phyloP scores from a whole-genome alignment of 2,113 vertebrate species.

The Neolamprologus ventralis region DNA sequence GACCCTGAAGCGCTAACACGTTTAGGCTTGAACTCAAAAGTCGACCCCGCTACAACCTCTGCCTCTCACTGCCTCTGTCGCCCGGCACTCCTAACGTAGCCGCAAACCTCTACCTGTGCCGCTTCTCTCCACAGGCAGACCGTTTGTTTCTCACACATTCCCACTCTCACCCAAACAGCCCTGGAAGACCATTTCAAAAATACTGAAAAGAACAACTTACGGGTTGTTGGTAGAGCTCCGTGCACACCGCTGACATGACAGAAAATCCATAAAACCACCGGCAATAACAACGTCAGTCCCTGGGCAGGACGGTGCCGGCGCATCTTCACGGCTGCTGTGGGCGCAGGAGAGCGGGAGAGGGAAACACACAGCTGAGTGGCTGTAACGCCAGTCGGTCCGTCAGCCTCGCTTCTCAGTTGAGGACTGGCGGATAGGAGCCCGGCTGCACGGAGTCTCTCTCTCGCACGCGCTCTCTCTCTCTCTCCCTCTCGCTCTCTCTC shows the following conservation, averaged over 20 bases:
- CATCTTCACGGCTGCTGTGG: slow-evolving; percentile 55
- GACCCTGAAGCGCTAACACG: background rate
- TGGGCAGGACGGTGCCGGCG: slow-evolving; percentile 47
- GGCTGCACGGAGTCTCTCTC: slow-evolving; percentile 9
- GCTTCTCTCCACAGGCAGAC: background rate
- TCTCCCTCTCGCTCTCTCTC: background rate
- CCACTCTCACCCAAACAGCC: background rate
- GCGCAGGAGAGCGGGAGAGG: slow-evolving; percentile 7
- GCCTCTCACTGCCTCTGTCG: background rate
- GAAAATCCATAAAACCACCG: slow-evolving; percentile 68
- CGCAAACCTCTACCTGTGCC: background rate
- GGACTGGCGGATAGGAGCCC: slow-evolving; percentile 48
- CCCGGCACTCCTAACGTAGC: background rate
- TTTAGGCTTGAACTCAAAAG: background rate
- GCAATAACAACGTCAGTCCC: slow-evolving; percentile 43
- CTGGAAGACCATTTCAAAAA: background rate
- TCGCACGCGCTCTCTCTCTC: background rate
- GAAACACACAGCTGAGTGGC: background rate
- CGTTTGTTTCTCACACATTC: background rate
- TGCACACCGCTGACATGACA: slow-evolving; percentile 44
- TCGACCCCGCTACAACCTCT: background rate
- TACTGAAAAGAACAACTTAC: slow-evolving; percentile 62
- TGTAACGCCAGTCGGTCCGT: slow-evolving; percentile 25
- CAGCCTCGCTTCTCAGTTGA: slow-evolving; percentile 38
- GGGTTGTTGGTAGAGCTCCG: slow-evolving; percentile 70